Conservation (phyloP, 2,113 vertebrate genomes). For the Neodontobutis hainanensis region DNA sequence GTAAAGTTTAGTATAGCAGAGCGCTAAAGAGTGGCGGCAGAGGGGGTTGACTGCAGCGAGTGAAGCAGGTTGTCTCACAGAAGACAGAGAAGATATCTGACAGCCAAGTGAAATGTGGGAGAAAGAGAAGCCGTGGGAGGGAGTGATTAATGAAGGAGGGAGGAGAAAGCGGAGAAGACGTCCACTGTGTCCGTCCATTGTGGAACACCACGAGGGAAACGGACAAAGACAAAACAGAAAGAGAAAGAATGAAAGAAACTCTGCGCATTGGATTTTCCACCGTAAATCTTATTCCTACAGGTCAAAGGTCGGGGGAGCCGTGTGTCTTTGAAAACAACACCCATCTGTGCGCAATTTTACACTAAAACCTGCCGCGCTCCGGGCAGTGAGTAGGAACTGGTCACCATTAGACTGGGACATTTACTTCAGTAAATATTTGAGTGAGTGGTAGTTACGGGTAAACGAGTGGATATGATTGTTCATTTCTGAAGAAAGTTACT, state of each 20-base stretch:
- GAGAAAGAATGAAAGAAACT: neutral
- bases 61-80: conserved; percentile 21
- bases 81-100: conserved; percentile 30
- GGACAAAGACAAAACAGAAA: neutral
- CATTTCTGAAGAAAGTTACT: no score
- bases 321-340: conserved; percentile 3
- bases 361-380: neutral
- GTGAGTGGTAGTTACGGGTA: no score
- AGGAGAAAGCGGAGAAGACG: conserved; percentile 31
- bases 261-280: neutral
- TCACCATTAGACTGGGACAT: neutral
- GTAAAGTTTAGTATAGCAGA: neutral
- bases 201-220: neutral
- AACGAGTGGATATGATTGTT: no score
- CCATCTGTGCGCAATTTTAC: conserved; percentile 24
- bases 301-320: conserved; percentile 31
- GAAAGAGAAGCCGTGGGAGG: conserved; percentile 31
- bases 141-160: conserved; percentile 51
- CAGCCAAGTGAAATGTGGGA: conserved; percentile 23
- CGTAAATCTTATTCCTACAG: conserved; percentile 19
- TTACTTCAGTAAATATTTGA: no score
- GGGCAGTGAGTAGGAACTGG: neutral
- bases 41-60: neutral
- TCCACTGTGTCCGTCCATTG: conserved; percentile 34
- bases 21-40: neutral